These are phyloP conservation scores for Octomys mimax DNA, from an alignment of 2,797 vertebrate species.

Conservation along the genomic window DNA sequence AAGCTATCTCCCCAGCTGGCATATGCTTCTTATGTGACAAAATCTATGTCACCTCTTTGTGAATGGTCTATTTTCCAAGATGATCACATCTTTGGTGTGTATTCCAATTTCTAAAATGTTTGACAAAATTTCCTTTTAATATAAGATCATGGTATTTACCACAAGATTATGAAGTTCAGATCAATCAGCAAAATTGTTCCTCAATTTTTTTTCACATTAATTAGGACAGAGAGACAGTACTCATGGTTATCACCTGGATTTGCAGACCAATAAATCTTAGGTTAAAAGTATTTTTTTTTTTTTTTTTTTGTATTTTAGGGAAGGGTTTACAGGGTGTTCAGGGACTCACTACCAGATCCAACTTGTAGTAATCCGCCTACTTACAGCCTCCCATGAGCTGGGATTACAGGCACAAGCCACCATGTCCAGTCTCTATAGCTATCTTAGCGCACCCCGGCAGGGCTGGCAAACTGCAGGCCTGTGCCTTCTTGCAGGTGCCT, in stretches of 20 bases:
- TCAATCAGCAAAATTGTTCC: neutral
- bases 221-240: neutral
- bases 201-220: neutral
- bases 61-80: neutral
- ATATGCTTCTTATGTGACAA: neutral
- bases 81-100: neutral
- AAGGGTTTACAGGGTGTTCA: too few relatives aligned
- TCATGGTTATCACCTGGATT: neutral
- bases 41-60: constrained; percentile 3
- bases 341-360: too few relatives aligned
- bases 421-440: too few relatives aligned
- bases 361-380: too few relatives aligned
- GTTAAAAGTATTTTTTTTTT: neutral
- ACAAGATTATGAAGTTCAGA: neutral
- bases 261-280: neutral
- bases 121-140: neutral
- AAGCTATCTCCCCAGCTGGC: too few relatives aligned
- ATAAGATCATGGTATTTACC: neutral
- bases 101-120: neutral
- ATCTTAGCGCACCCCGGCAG: too few relatives aligned
- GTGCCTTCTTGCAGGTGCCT: too few relatives aligned
- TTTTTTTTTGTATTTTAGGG: too few relatives aligned
- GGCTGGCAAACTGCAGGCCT: too few relatives aligned
- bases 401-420: too few relatives aligned
- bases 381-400: too few relatives aligned